These are phyloP conservation scores for Eumerus sabulonum DNA, from an alignment of 2,888 invertebrate genomes.

Conservation along the genomic window DNA sequence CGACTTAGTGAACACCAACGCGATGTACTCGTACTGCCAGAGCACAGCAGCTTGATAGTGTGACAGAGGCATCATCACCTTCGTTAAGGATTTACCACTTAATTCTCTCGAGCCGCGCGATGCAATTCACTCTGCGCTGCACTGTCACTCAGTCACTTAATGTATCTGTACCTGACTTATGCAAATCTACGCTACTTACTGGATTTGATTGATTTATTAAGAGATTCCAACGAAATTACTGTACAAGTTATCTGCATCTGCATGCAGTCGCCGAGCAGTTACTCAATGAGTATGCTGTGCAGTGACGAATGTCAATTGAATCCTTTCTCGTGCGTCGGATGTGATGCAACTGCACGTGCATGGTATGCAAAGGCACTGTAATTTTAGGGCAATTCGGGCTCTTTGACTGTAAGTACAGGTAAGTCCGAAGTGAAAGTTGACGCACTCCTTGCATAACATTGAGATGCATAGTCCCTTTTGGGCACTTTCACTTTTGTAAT, in stretches of 20 bases:
- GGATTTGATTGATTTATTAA: conserved; percentile 56
- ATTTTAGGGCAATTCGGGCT: conserved; percentile 38
- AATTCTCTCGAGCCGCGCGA: no score
- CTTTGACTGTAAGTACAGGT: no score
- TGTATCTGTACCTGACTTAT: conserved; percentile 36
- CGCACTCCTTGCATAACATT: conserved; percentile 51
- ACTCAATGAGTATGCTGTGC: conserved; percentile 21
- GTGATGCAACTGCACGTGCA: conserved; percentile 62
- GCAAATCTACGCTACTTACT: conserved; percentile 45
- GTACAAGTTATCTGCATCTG: conserved; percentile 7
- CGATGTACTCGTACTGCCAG: no score
- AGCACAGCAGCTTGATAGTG: conserved; percentile 20
- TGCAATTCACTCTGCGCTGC: neutral
- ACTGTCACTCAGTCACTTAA: conserved; percentile 34
- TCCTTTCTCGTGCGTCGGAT: conserved; percentile 13
- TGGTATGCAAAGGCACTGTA: conserved; percentile 29
- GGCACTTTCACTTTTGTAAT: no score
- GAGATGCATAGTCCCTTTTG: conserved; percentile 14
- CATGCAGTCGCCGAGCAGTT: conserved; percentile 10
- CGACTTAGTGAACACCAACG: neutral
- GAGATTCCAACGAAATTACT: conserved; percentile 36
- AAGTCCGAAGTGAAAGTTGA: conserved; percentile 46
- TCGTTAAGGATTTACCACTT: no score
- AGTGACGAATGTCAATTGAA: conserved; percentile 37
- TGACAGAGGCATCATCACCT: conserved; percentile 41